Evolutionary conservation across 2,113 vertebrate species (phyloP), one percentile per base, ranked within the genome.

Genomic region (Erythrolamprus reginae): DNA sequence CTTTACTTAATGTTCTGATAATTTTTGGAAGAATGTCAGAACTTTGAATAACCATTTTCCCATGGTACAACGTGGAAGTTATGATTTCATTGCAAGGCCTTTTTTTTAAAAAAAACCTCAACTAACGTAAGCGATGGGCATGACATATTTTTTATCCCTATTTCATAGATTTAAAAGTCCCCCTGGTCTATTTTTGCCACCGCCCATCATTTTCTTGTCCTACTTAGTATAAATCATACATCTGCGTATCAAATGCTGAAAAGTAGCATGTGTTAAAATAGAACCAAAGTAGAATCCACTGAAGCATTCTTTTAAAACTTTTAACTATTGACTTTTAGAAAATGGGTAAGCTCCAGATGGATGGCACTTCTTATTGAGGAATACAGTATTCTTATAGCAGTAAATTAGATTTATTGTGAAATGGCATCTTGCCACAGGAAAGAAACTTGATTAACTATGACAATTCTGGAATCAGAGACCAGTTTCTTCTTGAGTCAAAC

Each of bases 321-420:
- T 86, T 47, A 89, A 47, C 6, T 91, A 19, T 91, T 91, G 77
- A 10, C 6, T 56, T 90, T 10, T 2, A 52, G 42, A 0, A 53
- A 88, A 61, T 10, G 23, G 42, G 91, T 92, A 91, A 45, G 15
- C 5, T 92, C 92, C 45, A 51, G 65, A 93, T 84, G 12, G 91
- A 90, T 88, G 58, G 38, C 8, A 3, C 13, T 65, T 90, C n/a
- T 58, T 86, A 28, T 5, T 86, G 50, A 38, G 86, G 86, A 77
- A 77, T 77, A 77, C 70, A 45, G 0, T 92, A 88, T 83, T 33
- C 0, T 1, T 28, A 2, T 90, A 93, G 51, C 2, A 13, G 45
- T 65, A 51, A 0, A 88, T 94, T 51, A 87, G 21, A 88, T 89
- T 83, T 93, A 58, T 61, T 92, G 2, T 91, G 9, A 10, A 89